Conservation (phyloP, 2,888 invertebrate genomes). For the Latheticus oryzae region DNA sequence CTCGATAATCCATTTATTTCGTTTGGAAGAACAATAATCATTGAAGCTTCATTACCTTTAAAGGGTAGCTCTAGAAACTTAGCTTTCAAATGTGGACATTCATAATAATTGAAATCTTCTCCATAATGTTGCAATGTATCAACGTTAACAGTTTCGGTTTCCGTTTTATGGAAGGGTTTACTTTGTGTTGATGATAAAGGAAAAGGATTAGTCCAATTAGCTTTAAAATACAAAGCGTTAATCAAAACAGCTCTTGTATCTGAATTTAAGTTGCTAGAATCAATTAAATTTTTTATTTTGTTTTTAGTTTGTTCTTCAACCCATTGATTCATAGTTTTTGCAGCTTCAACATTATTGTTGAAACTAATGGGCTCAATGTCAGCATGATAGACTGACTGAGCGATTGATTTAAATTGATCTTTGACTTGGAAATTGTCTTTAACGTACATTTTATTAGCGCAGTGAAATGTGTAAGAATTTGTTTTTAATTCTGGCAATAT, state of each 20-base stretch:
- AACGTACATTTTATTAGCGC: slow-evolving; percentile 26
- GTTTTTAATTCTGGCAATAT: background rate
- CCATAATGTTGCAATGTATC: slow-evolving; percentile 2
- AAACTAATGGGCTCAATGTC: slow-evolving; percentile 16
- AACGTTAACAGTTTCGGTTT: background rate
- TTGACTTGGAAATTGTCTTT: slow-evolving; percentile 5
- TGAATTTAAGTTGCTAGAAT: background rate
- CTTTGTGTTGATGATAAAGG: background rate
- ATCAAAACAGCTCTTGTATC: slow-evolving; percentile 6
- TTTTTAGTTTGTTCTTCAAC: slow-evolving; percentile 59
- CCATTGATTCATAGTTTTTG: slow-evolving; percentile 16
- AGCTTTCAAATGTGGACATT: slow-evolving; percentile 13
- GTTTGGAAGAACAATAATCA: slow-evolving; percentile 17
- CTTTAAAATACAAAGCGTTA: slow-evolving; percentile 19
- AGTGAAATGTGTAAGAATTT: slow-evolving; percentile 14
- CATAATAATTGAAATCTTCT: slow-evolving; percentile 4
- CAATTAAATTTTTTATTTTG: slow-evolving; percentile 21
- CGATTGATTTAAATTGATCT: slow-evolving; percentile 6
- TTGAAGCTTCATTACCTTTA: slow-evolving; percentile 12
- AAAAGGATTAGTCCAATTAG: slow-evolving; percentile 8
- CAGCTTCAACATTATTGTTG: slow-evolving; percentile 7
- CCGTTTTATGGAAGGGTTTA: slow-evolving; percentile 2
- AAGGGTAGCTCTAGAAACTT: slow-evolving; percentile 22
- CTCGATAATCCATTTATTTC: slow-evolving; percentile 5
- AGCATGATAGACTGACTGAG: background rate